phyloP scores from a whole-genome alignment of 2,113 vertebrate species.

The Chaenocephalus aceratus region DNA sequence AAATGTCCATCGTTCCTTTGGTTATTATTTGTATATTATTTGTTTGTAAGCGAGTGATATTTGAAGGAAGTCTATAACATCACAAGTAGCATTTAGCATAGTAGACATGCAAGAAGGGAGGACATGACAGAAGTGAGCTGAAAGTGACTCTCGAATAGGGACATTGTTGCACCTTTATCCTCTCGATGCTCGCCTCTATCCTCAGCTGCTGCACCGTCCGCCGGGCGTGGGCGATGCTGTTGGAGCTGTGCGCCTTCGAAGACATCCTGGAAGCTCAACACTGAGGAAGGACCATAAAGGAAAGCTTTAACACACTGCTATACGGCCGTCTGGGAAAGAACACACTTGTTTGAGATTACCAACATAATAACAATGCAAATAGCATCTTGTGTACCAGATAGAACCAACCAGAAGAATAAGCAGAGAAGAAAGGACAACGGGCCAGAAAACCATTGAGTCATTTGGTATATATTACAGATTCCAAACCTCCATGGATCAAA shows the following conservation, averaged over 20 bases:
- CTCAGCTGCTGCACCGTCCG: slow-evolving; percentile 93
- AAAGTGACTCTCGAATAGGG: neutral
- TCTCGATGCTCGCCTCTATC: slow-evolving; percentile 92
- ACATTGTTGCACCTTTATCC: slow-evolving; percentile 89
- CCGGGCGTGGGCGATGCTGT: slow-evolving; percentile 89
- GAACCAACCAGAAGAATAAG: neutral
- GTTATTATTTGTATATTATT: too few species aligned
- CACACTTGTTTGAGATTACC: too few species aligned
- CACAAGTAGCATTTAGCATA: neutral
- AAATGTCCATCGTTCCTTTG: neutral
- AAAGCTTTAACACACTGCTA: neutral
- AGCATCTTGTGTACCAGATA: neutral
- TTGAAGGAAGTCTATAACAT: neutral
- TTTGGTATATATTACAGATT: too few species aligned
- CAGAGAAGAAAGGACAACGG: neutral
- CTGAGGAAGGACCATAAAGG: slow-evolving; percentile 50
- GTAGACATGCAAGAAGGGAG: neutral
- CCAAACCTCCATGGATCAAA: too few species aligned
- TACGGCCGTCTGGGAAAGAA: too few species aligned
- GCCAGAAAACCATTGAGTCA: neutral
- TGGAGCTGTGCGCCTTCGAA: slow-evolving; percentile 90
- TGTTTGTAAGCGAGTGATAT: too few species aligned
- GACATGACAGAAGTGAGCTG: neutral
- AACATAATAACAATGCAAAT: neutral
- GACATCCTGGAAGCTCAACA: slow-evolving; percentile 86